Conservation (phyloP, 2,888 invertebrate genomes). For the Thymelicus sylvestris region DNA sequence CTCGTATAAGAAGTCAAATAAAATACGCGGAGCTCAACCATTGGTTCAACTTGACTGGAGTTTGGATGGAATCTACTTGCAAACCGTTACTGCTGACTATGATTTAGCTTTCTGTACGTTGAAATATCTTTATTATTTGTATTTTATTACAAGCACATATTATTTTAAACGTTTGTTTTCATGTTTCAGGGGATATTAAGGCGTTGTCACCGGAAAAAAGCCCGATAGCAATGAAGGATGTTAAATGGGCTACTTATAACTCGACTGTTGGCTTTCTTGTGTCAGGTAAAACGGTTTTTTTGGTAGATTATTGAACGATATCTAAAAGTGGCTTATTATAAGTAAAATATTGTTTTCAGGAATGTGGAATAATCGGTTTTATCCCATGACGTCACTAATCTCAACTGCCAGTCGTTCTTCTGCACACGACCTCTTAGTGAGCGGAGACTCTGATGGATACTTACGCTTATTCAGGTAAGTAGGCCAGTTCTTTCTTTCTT, state of each 20-base stretch:
- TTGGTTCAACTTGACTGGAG: constrained; percentile 96
- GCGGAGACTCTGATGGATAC: constrained; percentile 96
- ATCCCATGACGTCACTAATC: constrained; percentile 92
- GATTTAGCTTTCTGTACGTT: constrained; percentile 94
- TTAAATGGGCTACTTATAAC: constrained; percentile 95
- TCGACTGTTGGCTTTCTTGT: constrained; percentile 95
- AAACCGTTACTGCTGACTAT: constrained; percentile 95
- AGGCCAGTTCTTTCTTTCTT: no score
- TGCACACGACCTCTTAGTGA: constrained; percentile 92
- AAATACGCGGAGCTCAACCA: constrained; percentile 93
- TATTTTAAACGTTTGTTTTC: not conserved
- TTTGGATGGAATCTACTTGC: constrained; percentile 93
- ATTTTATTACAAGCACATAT: no score
- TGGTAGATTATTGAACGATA: not conserved
- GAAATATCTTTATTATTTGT: constrained; percentile 5
- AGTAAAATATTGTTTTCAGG: constrained; percentile 74
- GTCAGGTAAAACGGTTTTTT: constrained; percentile 84
- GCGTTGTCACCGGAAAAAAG: constrained; percentile 94
- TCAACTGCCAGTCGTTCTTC: constrained; percentile 92
- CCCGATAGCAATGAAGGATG: constrained; percentile 95
- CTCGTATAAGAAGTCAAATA: constrained; percentile 95
- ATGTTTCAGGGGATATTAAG: constrained; percentile 92
- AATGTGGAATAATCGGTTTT: constrained; percentile 96
- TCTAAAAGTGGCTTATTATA: constrained; percentile 29
- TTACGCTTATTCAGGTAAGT: constrained; percentile 93